These are phyloP conservation scores for Zelostemma sp. DNA, from an alignment of 1,140 invertebrate species.

Conservation along the genomic window DNA sequence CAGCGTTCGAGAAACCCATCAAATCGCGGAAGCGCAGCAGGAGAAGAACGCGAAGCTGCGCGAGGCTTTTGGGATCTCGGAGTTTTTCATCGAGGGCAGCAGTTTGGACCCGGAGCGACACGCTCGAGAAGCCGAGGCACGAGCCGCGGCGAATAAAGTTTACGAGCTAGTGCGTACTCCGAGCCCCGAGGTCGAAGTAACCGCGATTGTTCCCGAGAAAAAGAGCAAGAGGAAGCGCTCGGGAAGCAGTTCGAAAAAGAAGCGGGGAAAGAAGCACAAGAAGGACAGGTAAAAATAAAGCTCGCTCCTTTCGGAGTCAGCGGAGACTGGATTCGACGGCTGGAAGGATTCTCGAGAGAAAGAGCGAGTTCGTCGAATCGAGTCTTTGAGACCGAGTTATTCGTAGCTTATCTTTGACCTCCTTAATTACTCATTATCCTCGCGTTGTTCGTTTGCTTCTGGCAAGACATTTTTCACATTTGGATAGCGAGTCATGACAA, in stretches of 20 bases:
- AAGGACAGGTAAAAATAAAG: constrained; percentile 60
- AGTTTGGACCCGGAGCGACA: constrained; percentile 90
- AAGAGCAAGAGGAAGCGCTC: constrained; percentile 60
- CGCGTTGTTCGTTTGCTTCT: constrained; percentile 45
- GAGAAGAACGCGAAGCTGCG: constrained; percentile 94
- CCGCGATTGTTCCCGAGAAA: constrained; percentile 49
- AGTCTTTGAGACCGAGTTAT: constrained; percentile 50
- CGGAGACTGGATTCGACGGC: constrained; percentile 57
- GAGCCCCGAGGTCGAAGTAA: constrained; percentile 50
- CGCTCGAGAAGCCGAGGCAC: constrained; percentile 81
- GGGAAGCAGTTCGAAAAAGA: constrained; percentile 59
- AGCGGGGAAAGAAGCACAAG: constrained; percentile 65
- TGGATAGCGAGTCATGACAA: constrained; percentile 59
- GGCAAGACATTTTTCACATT: constrained; percentile 52
- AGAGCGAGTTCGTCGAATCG: constrained; percentile 31
- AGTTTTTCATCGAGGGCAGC: constrained; percentile 93
- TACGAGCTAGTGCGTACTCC: constrained; percentile 79
- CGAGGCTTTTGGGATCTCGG: constrained; percentile 95
- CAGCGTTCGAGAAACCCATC: constrained; percentile 94
- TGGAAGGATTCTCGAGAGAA: too few relatives aligned
- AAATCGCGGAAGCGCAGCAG: constrained; percentile 95
- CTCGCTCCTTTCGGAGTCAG: constrained; percentile 40
- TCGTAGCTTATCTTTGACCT: constrained; percentile 46
- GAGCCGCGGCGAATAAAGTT: constrained; percentile 71
- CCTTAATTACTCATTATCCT: constrained; percentile 29